Base-by-base conservation (phyloP, 2,797 vertebrate species). In the Syndactyla subalaris region DNA sequence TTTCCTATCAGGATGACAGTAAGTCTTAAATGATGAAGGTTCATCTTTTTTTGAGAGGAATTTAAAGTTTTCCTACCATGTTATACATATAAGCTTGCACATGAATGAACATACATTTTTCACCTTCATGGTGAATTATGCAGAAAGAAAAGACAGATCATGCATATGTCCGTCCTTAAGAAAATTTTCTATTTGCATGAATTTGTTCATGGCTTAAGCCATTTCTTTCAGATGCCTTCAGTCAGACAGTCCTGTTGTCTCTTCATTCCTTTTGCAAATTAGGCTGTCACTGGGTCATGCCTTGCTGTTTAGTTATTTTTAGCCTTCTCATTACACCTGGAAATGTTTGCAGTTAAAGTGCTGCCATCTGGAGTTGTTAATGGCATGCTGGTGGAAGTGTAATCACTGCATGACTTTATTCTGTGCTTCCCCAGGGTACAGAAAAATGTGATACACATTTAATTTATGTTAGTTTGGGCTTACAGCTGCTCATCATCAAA, bases 321-420 rank as follows among this genome's bases (percentile, higher is more conserved):
- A 97, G 92, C 78, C 92, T 92, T 63, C 83, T 94, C 81, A 89
- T 96, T 95, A 95, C 58, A 97, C 93, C 95, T 97, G 95, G 96
- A 91, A 93, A 89, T 87, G 89, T 97, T 85, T 96, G 59, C 81
- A 95, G 84, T 75, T 96, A 93, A 96, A 95, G 96, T 96, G 85
- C 92, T 96, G 95, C 95, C 96, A 96, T 97, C 95, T 97, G 97
- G 97, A 97, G 92, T 95, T 97, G 96, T 95, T 97, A 97, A 95
- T 97, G 87, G 89, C 62, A 87, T 89, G 95, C 88, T 96, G 88
- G 96, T 94, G 94, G 82, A 96, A 95, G 93, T 85, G 93, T 97
- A 92, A 96, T 96, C 95, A 96, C 68, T 81, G 87, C 85, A 83
- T 93, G 91, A 94, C 94, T 97, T 93, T 96, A 65, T 88, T 91